phyloP scores from a whole-genome alignment of 1,140 invertebrate genomes.

The Onthophagus taurus region DNA sequence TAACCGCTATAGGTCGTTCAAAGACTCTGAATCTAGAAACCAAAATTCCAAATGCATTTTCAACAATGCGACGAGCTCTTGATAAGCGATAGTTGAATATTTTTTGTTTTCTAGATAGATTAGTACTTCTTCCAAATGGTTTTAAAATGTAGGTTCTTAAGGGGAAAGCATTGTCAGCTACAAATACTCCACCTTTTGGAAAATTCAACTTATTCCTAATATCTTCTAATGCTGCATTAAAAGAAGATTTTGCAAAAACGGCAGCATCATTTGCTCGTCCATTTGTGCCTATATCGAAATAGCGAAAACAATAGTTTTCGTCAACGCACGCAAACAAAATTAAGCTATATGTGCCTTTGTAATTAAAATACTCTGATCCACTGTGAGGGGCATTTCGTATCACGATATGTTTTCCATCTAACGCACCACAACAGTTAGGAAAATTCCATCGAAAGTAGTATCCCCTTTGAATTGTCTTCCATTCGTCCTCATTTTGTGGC shows the following conservation, averaged over 20 bases:
- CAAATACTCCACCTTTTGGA: constrained; percentile 11
- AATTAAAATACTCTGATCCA: constrained; percentile 35
- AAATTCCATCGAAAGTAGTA: constrained; percentile 30
- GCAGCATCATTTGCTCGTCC: constrained; percentile 32
- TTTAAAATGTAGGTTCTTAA: too few species aligned
- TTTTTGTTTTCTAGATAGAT: too few species aligned
- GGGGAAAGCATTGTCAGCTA: constrained; percentile 30
- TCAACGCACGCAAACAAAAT: constrained; percentile 34
- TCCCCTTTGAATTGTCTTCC: constrained; percentile 15
- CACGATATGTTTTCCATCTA: constrained; percentile 36
- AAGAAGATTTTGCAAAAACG: constrained; percentile 26
- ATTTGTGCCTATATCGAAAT: constrained; percentile 33
- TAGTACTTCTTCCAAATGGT: too few species aligned
- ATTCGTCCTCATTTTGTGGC: constrained; percentile 18
- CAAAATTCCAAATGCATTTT: too few species aligned
- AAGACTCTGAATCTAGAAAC: too few species aligned
- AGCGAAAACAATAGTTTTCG: constrained; percentile 31
- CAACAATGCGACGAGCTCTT: too few species aligned
- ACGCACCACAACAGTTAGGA: constrained; percentile 36
- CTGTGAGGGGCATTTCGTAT: constrained; percentile 25
- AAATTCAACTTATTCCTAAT: constrained; percentile 13
- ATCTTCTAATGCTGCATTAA: constrained; percentile 19
- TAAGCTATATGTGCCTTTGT: constrained; percentile 33
- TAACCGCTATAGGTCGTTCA: too few species aligned
- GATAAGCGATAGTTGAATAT: too few species aligned